Conservation (phyloP, 2,113 vertebrate species). For the Scartelaos histophorus region DNA sequence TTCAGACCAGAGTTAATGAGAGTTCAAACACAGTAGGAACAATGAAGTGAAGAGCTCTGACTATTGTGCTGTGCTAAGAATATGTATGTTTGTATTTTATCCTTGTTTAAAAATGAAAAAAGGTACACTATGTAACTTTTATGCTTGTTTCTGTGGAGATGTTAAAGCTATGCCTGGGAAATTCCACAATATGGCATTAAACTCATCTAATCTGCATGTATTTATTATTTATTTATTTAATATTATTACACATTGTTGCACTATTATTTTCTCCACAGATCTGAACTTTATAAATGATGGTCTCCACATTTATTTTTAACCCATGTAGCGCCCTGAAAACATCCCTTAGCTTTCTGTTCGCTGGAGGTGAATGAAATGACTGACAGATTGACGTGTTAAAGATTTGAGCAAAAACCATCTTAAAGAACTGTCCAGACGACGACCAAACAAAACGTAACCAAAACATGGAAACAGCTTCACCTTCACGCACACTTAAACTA, state of each 20-base stretch:
- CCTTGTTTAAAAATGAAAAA: not conserved
- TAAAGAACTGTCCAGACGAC: conserved; percentile 42
- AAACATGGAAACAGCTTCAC: conserved; percentile 23
- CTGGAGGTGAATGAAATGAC: conserved; percentile 14
- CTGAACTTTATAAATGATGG: not conserved
- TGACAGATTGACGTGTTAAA: conserved; percentile 17
- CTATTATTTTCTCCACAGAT: not conserved
- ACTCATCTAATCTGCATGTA: not conserved
- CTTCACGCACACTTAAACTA: conserved; percentile 60
- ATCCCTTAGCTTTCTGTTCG: conserved; percentile 18
- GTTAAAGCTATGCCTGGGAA: no score
- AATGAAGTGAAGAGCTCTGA: not conserved
- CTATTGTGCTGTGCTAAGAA: not conserved
- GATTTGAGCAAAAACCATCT: conserved; percentile 38
- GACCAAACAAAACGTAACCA: conserved; percentile 21
- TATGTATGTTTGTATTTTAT: not conserved
- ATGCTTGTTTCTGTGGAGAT: no score
- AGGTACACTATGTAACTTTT: not conserved
- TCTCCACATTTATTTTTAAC: not conserved
- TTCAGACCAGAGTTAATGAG: conserved; percentile 21
- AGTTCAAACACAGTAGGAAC: not conserved
- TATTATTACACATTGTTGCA: no score
- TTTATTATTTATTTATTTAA: not conserved
- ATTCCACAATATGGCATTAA: no score
- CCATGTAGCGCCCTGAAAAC: not conserved